A percentile compares a stretch with the other conserved stretches of the same genome.
phyloP scores from a whole-genome alignment of 2,797 vertebrate species.

The Florisuga fusca region DNA sequence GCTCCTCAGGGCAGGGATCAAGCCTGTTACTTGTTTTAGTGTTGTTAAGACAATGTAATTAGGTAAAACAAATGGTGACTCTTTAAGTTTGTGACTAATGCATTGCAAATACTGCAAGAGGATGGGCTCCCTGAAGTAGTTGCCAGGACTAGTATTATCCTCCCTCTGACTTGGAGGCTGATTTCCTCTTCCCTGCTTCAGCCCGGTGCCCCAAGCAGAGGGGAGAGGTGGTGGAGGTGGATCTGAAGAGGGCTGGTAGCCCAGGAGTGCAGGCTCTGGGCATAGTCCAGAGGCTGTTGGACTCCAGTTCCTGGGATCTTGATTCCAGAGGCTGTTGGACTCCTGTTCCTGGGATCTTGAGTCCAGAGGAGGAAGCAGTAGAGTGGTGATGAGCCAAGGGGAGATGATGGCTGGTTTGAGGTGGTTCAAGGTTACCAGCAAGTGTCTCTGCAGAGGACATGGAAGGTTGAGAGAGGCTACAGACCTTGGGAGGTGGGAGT shows the following conservation, averaged over 20 bases:
- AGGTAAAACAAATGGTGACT: not conserved
- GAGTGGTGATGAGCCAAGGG: not conserved
- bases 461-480: not conserved
- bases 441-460: not conserved
- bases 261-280: fast-evolving
- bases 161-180: not conserved
- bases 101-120: not conserved
- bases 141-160: not conserved
- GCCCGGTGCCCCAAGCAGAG: not conserved
- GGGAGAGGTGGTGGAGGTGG: not conserved
- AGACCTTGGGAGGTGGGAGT: not conserved
- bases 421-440: not conserved
- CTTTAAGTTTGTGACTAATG: not conserved
- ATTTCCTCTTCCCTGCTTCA: not conserved
- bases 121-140: not conserved
- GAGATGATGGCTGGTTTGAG: not conserved
- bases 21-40: not conserved
- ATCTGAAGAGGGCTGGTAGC: not conserved
- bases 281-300: not conserved
- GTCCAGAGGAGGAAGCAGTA: not conserved
- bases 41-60: not conserved
- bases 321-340: not conserved
- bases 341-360: not conserved
- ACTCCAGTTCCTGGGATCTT: not conserved
- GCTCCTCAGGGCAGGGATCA: not conserved